phyloP scores from a whole-genome alignment of 2,797 vertebrate genomes.

The Galagoides demidoff region DNA sequence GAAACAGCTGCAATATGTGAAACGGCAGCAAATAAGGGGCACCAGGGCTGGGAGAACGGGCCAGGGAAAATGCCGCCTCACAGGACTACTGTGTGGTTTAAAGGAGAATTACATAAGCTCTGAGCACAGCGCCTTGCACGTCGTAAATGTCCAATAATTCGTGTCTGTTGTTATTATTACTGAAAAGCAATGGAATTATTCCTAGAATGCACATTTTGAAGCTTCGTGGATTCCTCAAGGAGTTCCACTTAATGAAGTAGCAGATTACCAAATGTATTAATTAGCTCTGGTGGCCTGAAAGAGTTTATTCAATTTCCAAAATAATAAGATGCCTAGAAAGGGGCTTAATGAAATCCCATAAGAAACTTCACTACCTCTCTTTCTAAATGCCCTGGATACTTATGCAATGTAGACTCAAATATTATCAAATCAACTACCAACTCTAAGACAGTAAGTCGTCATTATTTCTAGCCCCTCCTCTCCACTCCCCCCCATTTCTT shows the following conservation, averaged over 20 bases:
- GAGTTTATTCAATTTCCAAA: conserved; percentile 77
- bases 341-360: conserved; percentile 58
- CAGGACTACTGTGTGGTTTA: neutral
- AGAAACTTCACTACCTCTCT: conserved; percentile 15
- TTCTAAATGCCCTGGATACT: neutral
- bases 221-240: conserved; percentile 58
- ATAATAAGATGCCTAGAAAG: conserved; percentile 68
- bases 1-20: neutral
- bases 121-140: neutral
- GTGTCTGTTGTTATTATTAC: conserved; percentile 9
- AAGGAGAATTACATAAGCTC: neutral
- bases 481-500: neutral
- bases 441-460: neutral
- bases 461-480: neutral
- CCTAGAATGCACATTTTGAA: conserved; percentile 50
- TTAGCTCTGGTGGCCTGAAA: conserved; percentile 74
- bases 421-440: neutral
- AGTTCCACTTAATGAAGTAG: conserved; percentile 70
- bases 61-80: neutral
- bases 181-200: conserved; percentile 52
- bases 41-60: neutral
- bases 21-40: neutral
- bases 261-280: conserved; percentile 76
- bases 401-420: neutral
- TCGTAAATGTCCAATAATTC: neutral